Percentiles rank a stretch among this genome's conserved stretches.
Evolutionary conservation across 2,888 invertebrate genomes (phyloP).

Genomic region (Megamerina dolium): DNA sequence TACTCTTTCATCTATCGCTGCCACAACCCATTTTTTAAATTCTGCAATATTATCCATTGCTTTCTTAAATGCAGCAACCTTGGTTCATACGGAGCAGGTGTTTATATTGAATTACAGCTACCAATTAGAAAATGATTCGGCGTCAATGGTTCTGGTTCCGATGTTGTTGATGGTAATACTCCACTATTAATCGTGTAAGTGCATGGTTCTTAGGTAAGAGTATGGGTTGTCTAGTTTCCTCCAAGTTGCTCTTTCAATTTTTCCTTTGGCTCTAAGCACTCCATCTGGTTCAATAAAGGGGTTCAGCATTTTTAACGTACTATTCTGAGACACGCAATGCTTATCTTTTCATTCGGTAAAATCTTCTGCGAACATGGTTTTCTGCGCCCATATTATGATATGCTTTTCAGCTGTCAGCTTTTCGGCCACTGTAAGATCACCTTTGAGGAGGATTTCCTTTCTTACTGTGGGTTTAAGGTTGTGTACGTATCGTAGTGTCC

Average conservation of each 20-base stretch:
- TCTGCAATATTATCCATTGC: not conserved
- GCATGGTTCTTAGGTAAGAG: not conserved
- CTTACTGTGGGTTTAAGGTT: not conserved
- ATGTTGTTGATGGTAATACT: no score
- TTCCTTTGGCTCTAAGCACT: not conserved
- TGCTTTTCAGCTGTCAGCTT: not conserved
- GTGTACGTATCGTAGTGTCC: no score
- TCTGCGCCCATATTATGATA: not conserved
- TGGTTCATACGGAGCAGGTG: no score
- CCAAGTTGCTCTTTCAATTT: not conserved
- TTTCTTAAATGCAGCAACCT: not conserved
- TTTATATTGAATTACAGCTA: constrained; percentile 3
- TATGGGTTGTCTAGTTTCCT: not conserved
- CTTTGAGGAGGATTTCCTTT: no score
- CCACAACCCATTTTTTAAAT: constrained; percentile 8
- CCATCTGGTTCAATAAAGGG: not conserved
- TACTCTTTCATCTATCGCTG: constrained; percentile 7
- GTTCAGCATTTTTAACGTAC: not conserved
- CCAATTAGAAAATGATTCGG: constrained; percentile 9
- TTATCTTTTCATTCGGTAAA: not conserved
- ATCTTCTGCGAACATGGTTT: not conserved
- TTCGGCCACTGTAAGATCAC: no score
- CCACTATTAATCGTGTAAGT: no score
- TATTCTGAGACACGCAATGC: not conserved
- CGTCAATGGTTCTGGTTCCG: constrained; percentile 6